Base-by-base conservation (phyloP, 2,888 invertebrate genomes). In the Xanthorhoe designata region DNA sequence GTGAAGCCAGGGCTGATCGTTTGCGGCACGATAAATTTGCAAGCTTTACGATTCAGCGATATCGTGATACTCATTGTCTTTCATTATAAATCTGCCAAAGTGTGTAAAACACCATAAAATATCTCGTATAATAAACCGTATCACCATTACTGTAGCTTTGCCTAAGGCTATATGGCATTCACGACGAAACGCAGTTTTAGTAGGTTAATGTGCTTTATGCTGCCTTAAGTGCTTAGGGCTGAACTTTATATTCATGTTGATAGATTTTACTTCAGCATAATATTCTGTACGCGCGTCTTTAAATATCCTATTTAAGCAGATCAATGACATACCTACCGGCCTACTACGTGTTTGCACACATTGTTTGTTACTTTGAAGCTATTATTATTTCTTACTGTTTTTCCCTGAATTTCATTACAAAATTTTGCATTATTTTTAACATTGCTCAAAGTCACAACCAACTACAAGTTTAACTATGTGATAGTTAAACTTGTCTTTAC, bases 171-270 rank as follows among this genome's bases (percentile, higher is more conserved):
- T 35, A 32, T 61, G 45, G 45, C 42, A 32, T 50, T 55, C 45
- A 35, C 38, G 47, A 32, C 6, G 57, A 49, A 29, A 35, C 29
- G 45, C 29, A 29, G 29, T 45, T 60, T 60, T 50, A 18, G 60
- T 55, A 52, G 47, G 38, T 57, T 52, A 29, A 59, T 59, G 38
- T 32, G 42, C 38, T 19, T 18, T 50, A 50, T 50, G 19, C 24
- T 38, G 19, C 29, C 47, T 54, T 32, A 35, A 38, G 42, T 18
- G 9, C 45, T 49, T 17, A 49, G 47, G 3, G 29, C 56, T 57
- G 49, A 57, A 8, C 15, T 47, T 47, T 5, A 17, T 17, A 47
- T 7, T 47, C 15, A 47, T 17, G 47, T 15, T 8, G 17, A 15
- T 47, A 15, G 47, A 17, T 15, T 17, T 47, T 17, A 47, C 7